Percentiles rank a stretch among this genome's conserved stretches.
Conservation (phyloP, 2,888 invertebrate species). For the Trypoxylon attenuatum region DNA sequence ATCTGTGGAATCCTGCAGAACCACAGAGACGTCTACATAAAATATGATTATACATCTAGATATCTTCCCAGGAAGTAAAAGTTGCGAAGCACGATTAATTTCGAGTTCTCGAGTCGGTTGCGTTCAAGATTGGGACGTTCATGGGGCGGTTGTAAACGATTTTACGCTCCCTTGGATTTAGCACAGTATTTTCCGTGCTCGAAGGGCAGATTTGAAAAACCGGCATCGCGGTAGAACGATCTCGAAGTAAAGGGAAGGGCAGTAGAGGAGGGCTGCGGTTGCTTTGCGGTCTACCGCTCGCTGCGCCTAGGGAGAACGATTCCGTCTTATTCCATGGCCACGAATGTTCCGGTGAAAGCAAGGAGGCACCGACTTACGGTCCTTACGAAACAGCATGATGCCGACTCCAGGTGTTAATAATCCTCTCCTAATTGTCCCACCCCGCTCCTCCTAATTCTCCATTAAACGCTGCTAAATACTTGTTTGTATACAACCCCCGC, state of each 20-base stretch:
- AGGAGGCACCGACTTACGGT: slow-evolving; percentile 60
- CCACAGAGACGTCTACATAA: background rate
- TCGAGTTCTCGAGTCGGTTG: background rate
- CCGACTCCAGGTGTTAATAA: slow-evolving; percentile 73
- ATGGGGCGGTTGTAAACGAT: slow-evolving; percentile 36
- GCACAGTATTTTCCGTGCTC: slow-evolving; percentile 25
- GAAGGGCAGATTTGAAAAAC: slow-evolving; percentile 50
- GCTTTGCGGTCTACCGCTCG: slow-evolving; percentile 31
- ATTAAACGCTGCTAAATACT: slow-evolving; percentile 71
- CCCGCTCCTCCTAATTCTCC: slow-evolving; percentile 62
- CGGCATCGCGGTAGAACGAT: slow-evolving; percentile 69
- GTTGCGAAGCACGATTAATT: slow-evolving; percentile 10
- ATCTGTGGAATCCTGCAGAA: too few species aligned
- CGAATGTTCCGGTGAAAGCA: slow-evolving; percentile 8
- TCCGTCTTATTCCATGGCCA: slow-evolving; percentile 17
- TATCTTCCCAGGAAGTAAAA: background rate
- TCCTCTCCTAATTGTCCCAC: slow-evolving; percentile 71
- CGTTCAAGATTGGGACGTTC: slow-evolving; percentile 5
- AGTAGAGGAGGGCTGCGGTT: slow-evolving; percentile 10
- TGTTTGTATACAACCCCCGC: slow-evolving; percentile 69
- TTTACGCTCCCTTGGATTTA: slow-evolving; percentile 52
- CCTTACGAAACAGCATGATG: slow-evolving; percentile 67
- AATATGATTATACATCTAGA: too few species aligned
- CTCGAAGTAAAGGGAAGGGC: slow-evolving; percentile 46
- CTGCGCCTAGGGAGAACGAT: slow-evolving; percentile 6